Evolutionary conservation across 2,797 vertebrate genomes (phyloP), one percentile per base, ranked within the genome.

Genomic region (Lithobates sylvaticus): DNA sequence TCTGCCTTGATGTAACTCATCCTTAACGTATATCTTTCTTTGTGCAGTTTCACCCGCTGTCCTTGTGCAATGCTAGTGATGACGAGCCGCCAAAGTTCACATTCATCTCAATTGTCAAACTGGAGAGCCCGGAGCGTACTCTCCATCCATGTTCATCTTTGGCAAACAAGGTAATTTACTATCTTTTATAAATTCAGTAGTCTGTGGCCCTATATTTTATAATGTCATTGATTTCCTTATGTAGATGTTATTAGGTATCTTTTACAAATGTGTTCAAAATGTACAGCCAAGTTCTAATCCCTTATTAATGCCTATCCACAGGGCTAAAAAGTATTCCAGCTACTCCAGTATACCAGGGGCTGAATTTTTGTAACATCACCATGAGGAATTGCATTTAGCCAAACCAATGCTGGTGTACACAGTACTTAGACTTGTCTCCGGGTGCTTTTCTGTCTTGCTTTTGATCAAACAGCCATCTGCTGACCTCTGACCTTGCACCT

Each of bases 101-200:
- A 83, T 98, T 99, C 92, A 96, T 99, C 95, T 97, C 96, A 92
- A 98, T 99, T 2, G 97, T 99, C 93, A 99, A 99, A 91, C 96
- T 99, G 89, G 97, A 97, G 84, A 94, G 94, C 85, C 96, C 96
- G 0, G 93, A 97, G 61, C 95, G 94, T 88, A 96, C 96, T 88
- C 96, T 95, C 16, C 95, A 93, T 64, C 96, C 95, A 76, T 99
- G 98, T 89, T 93, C 96, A 87, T 96, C 97, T 0, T 94, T 99
- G 93, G 96, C 96, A 79, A 96, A 96, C 82, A 98, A 99, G 97
- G 98, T 99, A 94, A 44, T 75, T 83, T 34, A 36, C 27, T n/a
- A 54, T 9, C 16, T 42, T 80, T 39, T 21, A 34, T 70, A 5
- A 58, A 10, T 6, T 21, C 70, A 2, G 16, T 54, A 54, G 0